Percentiles rank a stretch among this genome's conserved stretches.
Evolutionary conservation across 2,888 invertebrate species (phyloP).

Genomic region (Trissoscelio sp.): DNA sequence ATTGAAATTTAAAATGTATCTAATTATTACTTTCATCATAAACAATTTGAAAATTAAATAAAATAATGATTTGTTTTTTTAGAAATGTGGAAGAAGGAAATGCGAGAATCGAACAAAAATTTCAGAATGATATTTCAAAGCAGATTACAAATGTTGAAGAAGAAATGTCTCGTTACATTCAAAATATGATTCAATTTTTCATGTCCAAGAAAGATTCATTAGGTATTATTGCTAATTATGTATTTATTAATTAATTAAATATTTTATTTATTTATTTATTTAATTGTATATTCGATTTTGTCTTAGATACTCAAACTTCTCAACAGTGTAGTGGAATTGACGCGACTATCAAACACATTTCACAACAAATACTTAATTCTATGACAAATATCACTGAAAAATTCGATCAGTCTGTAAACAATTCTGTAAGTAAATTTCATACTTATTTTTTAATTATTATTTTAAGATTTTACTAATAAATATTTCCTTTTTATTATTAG

Average conservation of each 20-base stretch:
- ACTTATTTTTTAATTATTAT: background rate
- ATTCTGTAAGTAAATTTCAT: slow-evolving; percentile 72
- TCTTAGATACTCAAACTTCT: slow-evolving; percentile 68
- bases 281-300: background rate
- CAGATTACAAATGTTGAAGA: slow-evolving; percentile 74
- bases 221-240: slow-evolving; percentile 51
- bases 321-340: slow-evolving; percentile 71
- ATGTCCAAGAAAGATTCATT: slow-evolving; percentile 74
- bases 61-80: slow-evolving; percentile 20
- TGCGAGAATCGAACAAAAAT: slow-evolving; percentile 76
- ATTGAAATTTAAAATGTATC: no score
- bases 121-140: slow-evolving; percentile 74
- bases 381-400: slow-evolving; percentile 67
- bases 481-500: slow-evolving; percentile 1
- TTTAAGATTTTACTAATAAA: background rate
- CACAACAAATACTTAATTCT: slow-evolving; percentile 72
- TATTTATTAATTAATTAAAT: slow-evolving; percentile 15
- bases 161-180: slow-evolving; percentile 74
- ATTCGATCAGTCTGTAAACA: slow-evolving; percentile 71
- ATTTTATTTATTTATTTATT: slow-evolving; percentile 52
- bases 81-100: slow-evolving; percentile 79
- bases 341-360: slow-evolving; percentile 72
- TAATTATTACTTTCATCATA: no score
- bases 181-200: slow-evolving; percentile 76
- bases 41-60: no score